Base-by-base conservation (phyloP, 1,140 invertebrate genomes). In the Holcopasites calliopsidis region DNA sequence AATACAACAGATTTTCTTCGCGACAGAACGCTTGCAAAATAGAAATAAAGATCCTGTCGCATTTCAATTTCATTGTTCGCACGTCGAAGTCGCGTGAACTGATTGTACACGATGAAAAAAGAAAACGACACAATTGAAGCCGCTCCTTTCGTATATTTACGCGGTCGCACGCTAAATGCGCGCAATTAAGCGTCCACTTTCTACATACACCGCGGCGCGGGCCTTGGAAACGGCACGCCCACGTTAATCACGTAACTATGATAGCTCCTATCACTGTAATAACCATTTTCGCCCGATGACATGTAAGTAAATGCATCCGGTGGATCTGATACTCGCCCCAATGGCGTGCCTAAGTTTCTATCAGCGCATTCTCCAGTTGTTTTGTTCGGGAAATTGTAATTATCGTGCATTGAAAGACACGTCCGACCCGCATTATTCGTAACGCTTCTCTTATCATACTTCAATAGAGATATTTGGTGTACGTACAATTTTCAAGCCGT, bases 221-320 rank as follows among this genome's bases (percentile, higher is more conserved):
- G 7, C 2, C 23, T 4, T n/a, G 13, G 1, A n/a, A 47, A 50
- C 6, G 13, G 18, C 26, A 28, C 8, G 40, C 10, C 8, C 13
- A 62, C 26, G 6, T 38, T 58, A 38, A 58, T 16, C 21, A 16
- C 26, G 0, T n/a, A n/a, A 68, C 52, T 26, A 28, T 38, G 23
- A 55, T 55, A 42, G 7, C 33, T 64, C 13, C 18, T 54, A 23
- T 26, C 35, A 3, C 13, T 4, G 4, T n/a, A n/a, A 33, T 26
- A 35, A 73, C 26, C 35, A n/a, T 23, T n/a, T 33, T 73, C 8
- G 28, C 8, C 18, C 47, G 71, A 55, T 74, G 65, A 74, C 26
- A 6, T 31, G 44, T 13, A 62, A 62, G 47, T 33, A 42, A 74
- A 28, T 74, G 71, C 40, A 74, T 66, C 40, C 21, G 50, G 23